A percentile compares a stretch with the other conserved stretches of the same genome.
Evolutionary conservation across 1,140 invertebrate species (phyloP).

Genomic region (Nymphalis io): DNA sequence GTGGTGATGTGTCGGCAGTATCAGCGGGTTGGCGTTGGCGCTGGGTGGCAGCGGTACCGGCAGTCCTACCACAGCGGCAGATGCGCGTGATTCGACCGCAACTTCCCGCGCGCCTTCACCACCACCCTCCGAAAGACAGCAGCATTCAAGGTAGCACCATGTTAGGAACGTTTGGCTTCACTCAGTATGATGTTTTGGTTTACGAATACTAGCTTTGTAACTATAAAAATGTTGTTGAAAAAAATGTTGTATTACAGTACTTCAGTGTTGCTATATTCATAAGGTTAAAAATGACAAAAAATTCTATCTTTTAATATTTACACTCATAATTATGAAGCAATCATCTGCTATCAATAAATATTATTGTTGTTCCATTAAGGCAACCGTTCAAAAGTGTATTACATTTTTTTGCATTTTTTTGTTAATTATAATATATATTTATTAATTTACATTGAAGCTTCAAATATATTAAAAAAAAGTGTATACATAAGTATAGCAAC

Average conservation of each 20-base stretch:
- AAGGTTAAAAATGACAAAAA: too few species aligned
- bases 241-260: conserved; percentile 3
- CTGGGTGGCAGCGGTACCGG: conserved; percentile 73
- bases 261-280: not conserved
- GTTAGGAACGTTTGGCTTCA: conserved; percentile 71
- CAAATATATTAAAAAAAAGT: too few species aligned
- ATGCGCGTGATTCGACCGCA: conserved; percentile 62
- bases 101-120: conserved; percentile 69
- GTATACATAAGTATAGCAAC: not conserved
- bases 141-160: conserved; percentile 77
- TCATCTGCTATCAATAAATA: not conserved
- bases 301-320: not conserved
- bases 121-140: conserved; percentile 67
- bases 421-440: too few species aligned
- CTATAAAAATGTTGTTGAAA: not conserved
- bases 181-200: conserved; percentile 52
- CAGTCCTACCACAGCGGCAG: conserved; percentile 59
- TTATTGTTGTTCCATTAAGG: conserved; percentile 4
- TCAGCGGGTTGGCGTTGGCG: conserved; percentile 80
- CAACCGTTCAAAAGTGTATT: too few species aligned
- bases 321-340: not conserved
- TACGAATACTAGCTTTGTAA: conserved; percentile 51
- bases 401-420: too few species aligned
- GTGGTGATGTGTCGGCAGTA: conserved; percentile 79
- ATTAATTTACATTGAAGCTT: too few species aligned